phyloP scores from a whole-genome alignment of 2,888 invertebrate genomes.

The Lasiommata megera region DNA sequence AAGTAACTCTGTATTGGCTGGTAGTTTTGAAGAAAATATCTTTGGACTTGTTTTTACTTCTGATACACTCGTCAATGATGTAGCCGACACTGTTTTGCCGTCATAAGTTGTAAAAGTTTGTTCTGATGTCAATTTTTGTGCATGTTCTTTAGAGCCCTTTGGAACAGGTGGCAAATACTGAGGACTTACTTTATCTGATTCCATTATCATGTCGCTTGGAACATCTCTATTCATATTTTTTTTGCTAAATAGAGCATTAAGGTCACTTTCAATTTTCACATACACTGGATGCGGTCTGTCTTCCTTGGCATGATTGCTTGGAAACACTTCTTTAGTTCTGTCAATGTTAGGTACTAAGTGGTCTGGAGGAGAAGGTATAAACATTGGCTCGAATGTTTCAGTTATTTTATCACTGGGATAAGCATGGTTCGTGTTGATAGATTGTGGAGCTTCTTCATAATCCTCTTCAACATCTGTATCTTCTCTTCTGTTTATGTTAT shows the following conservation, averaged over 20 bases:
- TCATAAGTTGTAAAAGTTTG: conserved; percentile 87
- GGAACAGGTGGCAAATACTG: conserved; percentile 88
- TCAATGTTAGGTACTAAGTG: conserved; percentile 67
- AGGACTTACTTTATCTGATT: conserved; percentile 86
- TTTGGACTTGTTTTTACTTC: conserved; percentile 57
- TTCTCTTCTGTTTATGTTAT: conserved; percentile 70
- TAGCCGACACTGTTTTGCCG: conserved; percentile 87
- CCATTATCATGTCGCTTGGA: conserved; percentile 84
- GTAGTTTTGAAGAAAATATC: conserved; percentile 67
- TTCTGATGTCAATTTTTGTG: conserved; percentile 58
- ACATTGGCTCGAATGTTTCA: conserved; percentile 89
- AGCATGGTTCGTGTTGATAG: conserved; percentile 56
- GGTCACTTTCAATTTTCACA: conserved; percentile 58
- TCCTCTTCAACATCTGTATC: conserved; percentile 72
- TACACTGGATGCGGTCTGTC: conserved; percentile 76
- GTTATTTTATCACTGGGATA: conserved; percentile 76
- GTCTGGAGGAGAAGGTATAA: conserved; percentile 89
- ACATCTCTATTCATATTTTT: conserved; percentile 69
- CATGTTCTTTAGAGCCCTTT: conserved; percentile 69
- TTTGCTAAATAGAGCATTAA: conserved; percentile 60
- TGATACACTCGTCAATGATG: conserved; percentile 81
- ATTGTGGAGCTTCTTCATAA: conserved; percentile 67
- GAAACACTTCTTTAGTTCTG: conserved; percentile 67
- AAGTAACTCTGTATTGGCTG: conserved; percentile 78
- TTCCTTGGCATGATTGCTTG: conserved; percentile 70